Base-by-base conservation (phyloP, 2,888 invertebrate genomes). In the Diachrysia chrysitis region DNA sequence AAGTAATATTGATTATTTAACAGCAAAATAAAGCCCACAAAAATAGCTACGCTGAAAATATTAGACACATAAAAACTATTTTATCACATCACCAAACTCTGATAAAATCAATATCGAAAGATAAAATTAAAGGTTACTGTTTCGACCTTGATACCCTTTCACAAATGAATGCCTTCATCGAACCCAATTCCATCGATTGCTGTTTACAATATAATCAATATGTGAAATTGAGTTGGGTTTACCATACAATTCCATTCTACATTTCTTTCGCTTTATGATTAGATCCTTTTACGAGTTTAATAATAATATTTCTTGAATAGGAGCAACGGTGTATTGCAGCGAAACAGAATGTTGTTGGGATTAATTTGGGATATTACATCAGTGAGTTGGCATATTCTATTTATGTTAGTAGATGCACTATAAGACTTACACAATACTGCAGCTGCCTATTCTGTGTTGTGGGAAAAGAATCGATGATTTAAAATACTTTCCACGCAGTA, bases 51-150 rank as follows among this genome's bases (percentile, higher is more conserved):
- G 76, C 77, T 73, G 46, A 10, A 21, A 32, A 35, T 16, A 37
- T 0, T 12, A 12, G 19, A 3, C 6, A 51, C 4, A 51, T 14
- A 21, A 19, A 19, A 19, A 51, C 48, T 51, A 21, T 19, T 51
- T 56, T 37, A 23, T 48, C 19, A 17, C 25, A 53, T 37, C 73
- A 73, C 66, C 77, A 56, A 21, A 1, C n/a, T 19, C 21, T 62
- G 62, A 71, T 77, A 67, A 67, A 67, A 19, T 73, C 56, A 63
- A 73, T 63, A 59, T 42, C 48, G 35, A 17, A 17, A 63, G 78
- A 73, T 73, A 73, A 63, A 57, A 51, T 51, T 51, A 51, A 51
- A 51, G 48, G 54, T 29, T 46, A 9, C 58, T 55, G 62, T 9
- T 29, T 4, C 35, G 32, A 29, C 76, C 71, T 76, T 64, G 46